Base-by-base conservation (phyloP, 92 coral and sea anemone genomes). In the Epizoanthus ramosus region DNA sequence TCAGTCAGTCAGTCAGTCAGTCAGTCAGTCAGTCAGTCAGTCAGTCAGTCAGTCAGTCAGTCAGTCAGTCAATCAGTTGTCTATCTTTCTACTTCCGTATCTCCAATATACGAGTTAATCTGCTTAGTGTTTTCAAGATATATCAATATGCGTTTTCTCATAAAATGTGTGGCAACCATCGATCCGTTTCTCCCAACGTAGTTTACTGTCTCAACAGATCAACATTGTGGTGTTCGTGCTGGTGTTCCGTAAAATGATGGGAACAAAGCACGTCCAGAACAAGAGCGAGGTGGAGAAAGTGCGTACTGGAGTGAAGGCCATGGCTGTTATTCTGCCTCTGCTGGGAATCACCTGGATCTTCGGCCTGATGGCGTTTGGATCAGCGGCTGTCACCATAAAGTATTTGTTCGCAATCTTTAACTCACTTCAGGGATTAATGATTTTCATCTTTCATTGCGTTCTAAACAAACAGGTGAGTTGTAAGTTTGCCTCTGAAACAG, bases 171-270 rank as follows among this genome's bases (percentile, higher is more conserved):
- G n/a, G n/a, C n/a, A n/a, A n/a, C n/a, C n/a, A n/a, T n/a, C n/a
- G n/a, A n/a, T n/a, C n/a, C n/a, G n/a, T n/a, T n/a, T n/a, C n/a
- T 35, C 39, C 39, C 39, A 2, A 35, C 39, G 39, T 35, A 35
- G 39, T 35, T 35, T 35, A 35, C 4, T 35, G 39, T 35, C 39
- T 35, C 39, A 35, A 35, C 88, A 95, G 98, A 68, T 86, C 66
- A 95, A 95, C 88, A 73, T 92, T 37, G 79, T 91, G 8, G 95
- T 95, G 22, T 91, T 95, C 63, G 45, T 88, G 22, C 52, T 95
- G 83, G 98, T 93, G 54, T 79, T 95, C 25, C 98, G 98, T 53
- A 90, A 94, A 86, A 95, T 90, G 95, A 89, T 95, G 98, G 88
- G 89, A 8, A 91, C 95, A 54, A 86, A 89, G 61, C 90, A 91